phyloP scores from a whole-genome alignment of 2,888 invertebrate species.

The Spodoptera littoralis region DNA sequence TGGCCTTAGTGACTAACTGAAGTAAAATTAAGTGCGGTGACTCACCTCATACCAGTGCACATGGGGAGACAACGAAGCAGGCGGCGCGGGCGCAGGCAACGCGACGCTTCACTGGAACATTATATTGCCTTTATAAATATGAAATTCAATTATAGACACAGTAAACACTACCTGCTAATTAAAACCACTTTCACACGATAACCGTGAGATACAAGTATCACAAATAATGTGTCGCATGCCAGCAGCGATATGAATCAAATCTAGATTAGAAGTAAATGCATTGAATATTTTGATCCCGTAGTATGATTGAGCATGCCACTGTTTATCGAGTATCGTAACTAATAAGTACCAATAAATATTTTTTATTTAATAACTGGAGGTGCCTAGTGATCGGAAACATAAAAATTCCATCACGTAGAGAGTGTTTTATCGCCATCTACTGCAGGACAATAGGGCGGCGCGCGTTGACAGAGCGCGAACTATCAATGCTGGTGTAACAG shows the following conservation, averaged over 20 bases:
- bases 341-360: constrained; percentile 36
- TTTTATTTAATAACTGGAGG: constrained; percentile 68
- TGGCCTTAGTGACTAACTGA: constrained; percentile 11
- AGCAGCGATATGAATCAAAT: constrained; percentile 24
- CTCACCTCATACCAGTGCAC: constrained; percentile 86
- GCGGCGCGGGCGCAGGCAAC: constrained; percentile 71
- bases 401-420: constrained; percentile 86
- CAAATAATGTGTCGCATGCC: constrained; percentile 39
- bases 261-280: constrained; percentile 21
- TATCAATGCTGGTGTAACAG: constrained; percentile 59
- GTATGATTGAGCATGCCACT: constrained; percentile 51
- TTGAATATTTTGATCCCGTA: constrained; percentile 39
- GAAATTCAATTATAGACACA: constrained; percentile 37
- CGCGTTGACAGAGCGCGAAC: constrained; percentile 73
- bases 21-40: constrained; percentile 70
- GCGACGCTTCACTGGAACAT: constrained; percentile 79
- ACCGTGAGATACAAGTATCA: constrained; percentile 22
- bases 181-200: constrained; percentile 40
- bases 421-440: constrained; percentile 81
- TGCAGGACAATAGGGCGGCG: constrained; percentile 83
- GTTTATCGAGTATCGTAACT: constrained; percentile 25
- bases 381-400: constrained; percentile 84
- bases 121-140: constrained; percentile 45
- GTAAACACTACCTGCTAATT: constrained; percentile 31
- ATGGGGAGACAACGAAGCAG: constrained; percentile 72